phyloP scores from a whole-genome alignment of 2,888 invertebrate species.

The Pammene aurita region DNA sequence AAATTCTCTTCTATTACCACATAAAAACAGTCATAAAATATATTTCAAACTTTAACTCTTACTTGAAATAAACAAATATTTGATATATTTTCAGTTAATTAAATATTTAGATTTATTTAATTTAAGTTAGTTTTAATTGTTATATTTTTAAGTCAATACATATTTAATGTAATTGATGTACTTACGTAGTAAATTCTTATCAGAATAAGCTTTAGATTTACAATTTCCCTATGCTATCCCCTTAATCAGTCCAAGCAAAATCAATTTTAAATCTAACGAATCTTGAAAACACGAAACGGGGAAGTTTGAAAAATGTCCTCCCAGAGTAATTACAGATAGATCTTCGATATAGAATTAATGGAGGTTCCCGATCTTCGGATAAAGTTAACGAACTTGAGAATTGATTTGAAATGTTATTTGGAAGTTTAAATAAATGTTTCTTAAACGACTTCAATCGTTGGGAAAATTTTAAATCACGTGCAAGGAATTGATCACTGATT shows the following conservation, averaged over 20 bases:
- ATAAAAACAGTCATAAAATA: too few relatives aligned
- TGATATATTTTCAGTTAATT: too few relatives aligned
- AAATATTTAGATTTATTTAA: too few relatives aligned
- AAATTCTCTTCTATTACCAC: too few relatives aligned
- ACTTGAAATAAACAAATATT: too few relatives aligned
- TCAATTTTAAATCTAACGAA: constrained; percentile 30
- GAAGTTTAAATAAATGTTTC: constrained; percentile 39
- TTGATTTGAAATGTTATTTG: constrained; percentile 60
- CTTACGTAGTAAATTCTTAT: too few relatives aligned
- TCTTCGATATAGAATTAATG: constrained; percentile 42
- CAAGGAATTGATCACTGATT: background rate
- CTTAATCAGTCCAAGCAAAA: constrained; percentile 15
- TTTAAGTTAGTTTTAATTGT: too few relatives aligned
- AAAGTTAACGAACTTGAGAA: constrained; percentile 68
- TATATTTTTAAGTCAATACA: too few relatives aligned
- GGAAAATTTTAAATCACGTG: constrained; percentile 2
- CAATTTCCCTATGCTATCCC: background rate
- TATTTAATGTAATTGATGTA: too few relatives aligned
- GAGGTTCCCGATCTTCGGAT: constrained; percentile 52
- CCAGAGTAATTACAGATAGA: constrained; percentile 43
- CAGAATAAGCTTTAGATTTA: background rate
- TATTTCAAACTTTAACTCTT: too few relatives aligned
- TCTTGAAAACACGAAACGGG: constrained; percentile 17
- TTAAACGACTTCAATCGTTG: constrained; percentile 23
- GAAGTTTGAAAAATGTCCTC: constrained; percentile 42